Evolutionary conservation across 2,888 invertebrate species (phyloP).

Genomic region (Enchytraeus crypticus): DNA sequence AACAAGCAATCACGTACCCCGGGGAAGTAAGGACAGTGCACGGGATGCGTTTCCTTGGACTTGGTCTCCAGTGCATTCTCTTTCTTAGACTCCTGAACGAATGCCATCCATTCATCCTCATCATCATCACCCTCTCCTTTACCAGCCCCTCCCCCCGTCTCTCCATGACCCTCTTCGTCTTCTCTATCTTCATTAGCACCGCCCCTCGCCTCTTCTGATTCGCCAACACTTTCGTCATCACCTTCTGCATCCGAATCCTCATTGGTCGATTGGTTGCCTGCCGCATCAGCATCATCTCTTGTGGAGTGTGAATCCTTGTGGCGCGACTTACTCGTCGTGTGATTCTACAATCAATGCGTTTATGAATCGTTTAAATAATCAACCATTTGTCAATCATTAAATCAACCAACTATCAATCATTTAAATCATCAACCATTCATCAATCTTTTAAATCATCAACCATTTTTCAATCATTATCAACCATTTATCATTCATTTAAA

Average conservation of each 20-base stretch:
- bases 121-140: constrained; percentile 50
- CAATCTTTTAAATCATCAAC: too few relatives aligned
- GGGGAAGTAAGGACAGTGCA: constrained; percentile 92
- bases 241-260: constrained; percentile 8
- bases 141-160: constrained; percentile 11
- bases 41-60: constrained; percentile 86
- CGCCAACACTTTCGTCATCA: constrained; percentile 27
- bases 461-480: too few relatives aligned
- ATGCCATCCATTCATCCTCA: constrained; percentile 86
- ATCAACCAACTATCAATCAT: too few relatives aligned
- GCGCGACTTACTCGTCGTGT: too few relatives aligned
- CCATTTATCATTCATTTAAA: too few relatives aligned
- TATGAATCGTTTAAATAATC: too few relatives aligned
- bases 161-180: constrained; percentile 5
- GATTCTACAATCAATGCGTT: not conserved
- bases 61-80: constrained; percentile 82
- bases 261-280: constrained; percentile 15
- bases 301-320: too few relatives aligned
- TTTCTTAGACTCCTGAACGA: constrained; percentile 67
- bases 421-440: too few relatives aligned
- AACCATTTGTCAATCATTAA: too few relatives aligned
- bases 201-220: constrained; percentile 19
- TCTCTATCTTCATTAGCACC: constrained; percentile 7
- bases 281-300: not conserved
- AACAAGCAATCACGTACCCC: too few relatives aligned